Base-by-base conservation (phyloP, 2,797 vertebrate species). In the Fratercula arctica region DNA sequence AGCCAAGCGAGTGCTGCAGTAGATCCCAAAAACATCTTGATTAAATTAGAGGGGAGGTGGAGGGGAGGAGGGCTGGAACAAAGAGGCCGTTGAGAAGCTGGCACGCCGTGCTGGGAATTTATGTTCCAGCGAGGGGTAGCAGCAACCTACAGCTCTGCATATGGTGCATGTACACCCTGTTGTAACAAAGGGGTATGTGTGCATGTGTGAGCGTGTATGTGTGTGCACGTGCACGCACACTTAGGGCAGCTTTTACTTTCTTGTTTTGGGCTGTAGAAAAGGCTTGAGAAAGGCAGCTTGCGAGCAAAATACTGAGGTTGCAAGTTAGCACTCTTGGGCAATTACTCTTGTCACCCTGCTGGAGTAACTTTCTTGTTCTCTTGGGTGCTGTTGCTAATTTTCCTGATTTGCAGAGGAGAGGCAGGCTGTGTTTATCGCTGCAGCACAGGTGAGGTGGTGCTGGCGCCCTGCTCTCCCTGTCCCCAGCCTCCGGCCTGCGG, bases 1-100 rank as follows among this genome's bases (percentile, higher is more conserved):
- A 93, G 91, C 87, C 61, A 1, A 67, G 86, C 60, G 16, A 78
- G 78, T 35, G 80, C 91, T 66, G 94, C 95, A 70, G 88, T 39
- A 16, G 53, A 96, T 95, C 95, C 96, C 84, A 43, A 94, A 96
- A 96, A 94, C 97, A 98, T 98, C 97, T 98, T 98, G 97, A 97
- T 98, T 97, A 92, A 97, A 98, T 98, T 98, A 97, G 92, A 82
- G 87, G 92, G 95, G 94, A 93, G 95, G 91, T 89, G 85, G 79
- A 75, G 87, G 81, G 89, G 56, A 89, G 95, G 73, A 85, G 90
- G 63, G 89, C 79, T 95, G 89, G 96, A 97, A 98, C 98, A 98
- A 98, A 98, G 97, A 92, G 91, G 6, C 96, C 16, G 96, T 98
- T 98, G 97, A 98, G 95, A 84, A 96, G 95, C 95, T 94, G 69